phyloP scores from a whole-genome alignment of 1,140 invertebrate genomes.

The Temnothorax nylanderi region DNA sequence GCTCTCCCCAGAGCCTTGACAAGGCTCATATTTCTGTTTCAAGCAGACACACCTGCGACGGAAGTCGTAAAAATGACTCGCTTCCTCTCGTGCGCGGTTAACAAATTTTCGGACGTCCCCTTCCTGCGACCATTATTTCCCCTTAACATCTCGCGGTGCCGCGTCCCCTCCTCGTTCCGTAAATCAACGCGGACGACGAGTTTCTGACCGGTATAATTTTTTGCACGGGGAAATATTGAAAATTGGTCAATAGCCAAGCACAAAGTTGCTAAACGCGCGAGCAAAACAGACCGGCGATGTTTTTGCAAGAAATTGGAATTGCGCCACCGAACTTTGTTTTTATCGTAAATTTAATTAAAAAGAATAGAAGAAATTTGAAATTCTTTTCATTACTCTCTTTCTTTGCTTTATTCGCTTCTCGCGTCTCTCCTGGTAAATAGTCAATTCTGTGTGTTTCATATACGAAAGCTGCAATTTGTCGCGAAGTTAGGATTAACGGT shows the following conservation, averaged over 20 bases:
- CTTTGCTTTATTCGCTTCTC: background rate
- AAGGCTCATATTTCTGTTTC: slow-evolving; percentile 53
- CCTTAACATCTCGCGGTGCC: slow-evolving; percentile 36
- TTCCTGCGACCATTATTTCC: slow-evolving; percentile 67
- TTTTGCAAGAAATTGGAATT: slow-evolving; percentile 16
- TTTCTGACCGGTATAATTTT: slow-evolving; percentile 36
- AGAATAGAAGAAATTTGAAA: background rate
- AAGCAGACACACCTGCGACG: slow-evolving; percentile 48
- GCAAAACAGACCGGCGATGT: slow-evolving; percentile 15
- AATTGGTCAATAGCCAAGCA: slow-evolving; percentile 41
- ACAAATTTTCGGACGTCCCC: slow-evolving; percentile 68
- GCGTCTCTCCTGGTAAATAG: background rate
- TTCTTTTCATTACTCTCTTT: background rate
- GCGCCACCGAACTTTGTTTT: background rate
- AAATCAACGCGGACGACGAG: slow-evolving; percentile 29
- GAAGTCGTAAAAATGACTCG: slow-evolving; percentile 64
- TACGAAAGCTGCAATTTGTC: background rate
- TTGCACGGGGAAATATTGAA: background rate
- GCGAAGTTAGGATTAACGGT: too few species aligned
- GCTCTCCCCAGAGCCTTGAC: slow-evolving; percentile 11
- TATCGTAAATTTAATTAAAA: slow-evolving; percentile 16
- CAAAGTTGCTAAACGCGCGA: slow-evolving; percentile 12
- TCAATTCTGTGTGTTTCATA: background rate
- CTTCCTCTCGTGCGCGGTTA: slow-evolving; percentile 62
- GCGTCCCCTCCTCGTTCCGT: slow-evolving; percentile 10